Evolutionary conservation across 2,797 vertebrate genomes (phyloP), one percentile per base, ranked within the genome.

Genomic region (Myioborus miniatus): DNA sequence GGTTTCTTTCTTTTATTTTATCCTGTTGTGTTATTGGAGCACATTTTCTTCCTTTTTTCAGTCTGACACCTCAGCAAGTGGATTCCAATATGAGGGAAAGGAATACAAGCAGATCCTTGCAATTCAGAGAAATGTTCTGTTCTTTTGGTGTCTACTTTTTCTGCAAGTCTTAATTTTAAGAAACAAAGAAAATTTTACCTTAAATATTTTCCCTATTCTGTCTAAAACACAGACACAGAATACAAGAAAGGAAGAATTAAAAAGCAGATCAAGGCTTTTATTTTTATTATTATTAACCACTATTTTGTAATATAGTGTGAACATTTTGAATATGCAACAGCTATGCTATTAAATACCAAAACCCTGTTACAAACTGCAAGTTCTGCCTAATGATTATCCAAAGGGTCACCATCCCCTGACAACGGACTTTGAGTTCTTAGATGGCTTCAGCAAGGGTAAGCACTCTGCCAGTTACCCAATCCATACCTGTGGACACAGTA

Each of bases 311-410:
- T 17, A 53, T 5, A 32, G 17, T 68, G 50, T 32, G n/a, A 70
- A 83, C 3, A 0, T 11, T 15, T 70, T 43, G 60, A 75, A 15
- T 32, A 46, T 43, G 39, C 49, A 63, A 50, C 0, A 9, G 26
- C 14, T 64, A 3, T 24, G 41, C 37, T 41, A 20, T 36, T 85
- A 32, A 44, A 78, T 44, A 47, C 13, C 44, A 70, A 83, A 87
- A 39, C 22, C 12, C 6, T 14, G 12, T 36, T 71, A 64, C 12
- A 41, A 91, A 41, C 29, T 44, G 21, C 52, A 52, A 56, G 44
- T 32, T 71, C 62, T 83, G 63, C 39, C 77, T 93, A 87, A 79
- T 74, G 59, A 37, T 87, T 87, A 94, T 70, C 52, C 67, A 21
- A 76, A 37, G 3, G 1, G 12, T 39, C 36, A 20, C 21, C 32